Conservation (phyloP, 2,888 invertebrate species). For the Acronicta psi region DNA sequence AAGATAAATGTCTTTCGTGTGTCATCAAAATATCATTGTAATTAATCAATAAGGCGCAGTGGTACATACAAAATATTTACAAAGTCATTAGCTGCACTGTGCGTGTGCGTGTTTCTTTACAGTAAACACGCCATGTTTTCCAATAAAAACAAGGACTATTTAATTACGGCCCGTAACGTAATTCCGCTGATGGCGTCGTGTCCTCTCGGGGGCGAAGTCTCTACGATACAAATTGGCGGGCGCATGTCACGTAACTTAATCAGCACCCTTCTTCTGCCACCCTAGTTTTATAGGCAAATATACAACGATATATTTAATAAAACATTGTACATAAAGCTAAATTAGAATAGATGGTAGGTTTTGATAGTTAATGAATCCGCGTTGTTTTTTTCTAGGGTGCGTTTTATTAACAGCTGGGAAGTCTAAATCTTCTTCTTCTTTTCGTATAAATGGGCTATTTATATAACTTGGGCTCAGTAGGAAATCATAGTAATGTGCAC, state of each 20-base stretch:
- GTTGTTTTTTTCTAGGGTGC: slow-evolving; percentile 10
- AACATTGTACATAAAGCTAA: slow-evolving; percentile 29
- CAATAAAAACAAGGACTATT: slow-evolving; percentile 74
- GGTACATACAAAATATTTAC: slow-evolving; percentile 30
- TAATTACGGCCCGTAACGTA: slow-evolving; percentile 79
- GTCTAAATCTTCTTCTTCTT: too few species aligned
- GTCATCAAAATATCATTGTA: background rate
- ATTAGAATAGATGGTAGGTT: slow-evolving; percentile 25
- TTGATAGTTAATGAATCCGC: slow-evolving; percentile 27
- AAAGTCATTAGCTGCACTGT: slow-evolving; percentile 23
- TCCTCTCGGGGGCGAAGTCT: slow-evolving; percentile 65
- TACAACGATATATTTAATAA: slow-evolving; percentile 46
- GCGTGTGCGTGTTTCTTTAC: slow-evolving; percentile 38
- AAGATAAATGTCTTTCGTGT: background rate
- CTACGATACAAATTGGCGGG: slow-evolving; percentile 83
- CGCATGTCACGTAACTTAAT: slow-evolving; percentile 87
- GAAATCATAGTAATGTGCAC: slow-evolving; percentile 18
- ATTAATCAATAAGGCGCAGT: background rate
- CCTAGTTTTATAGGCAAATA: slow-evolving; percentile 63
- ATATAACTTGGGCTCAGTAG: slow-evolving; percentile 9
- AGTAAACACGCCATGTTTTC: slow-evolving; percentile 70
- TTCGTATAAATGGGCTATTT: too few species aligned
- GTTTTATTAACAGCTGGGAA: too few species aligned
- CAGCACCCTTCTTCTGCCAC: slow-evolving; percentile 70
- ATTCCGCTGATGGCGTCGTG: slow-evolving; percentile 72